Conservation (phyloP, 2,113 vertebrate genomes). For the Orientallactaga bullata region DNA sequence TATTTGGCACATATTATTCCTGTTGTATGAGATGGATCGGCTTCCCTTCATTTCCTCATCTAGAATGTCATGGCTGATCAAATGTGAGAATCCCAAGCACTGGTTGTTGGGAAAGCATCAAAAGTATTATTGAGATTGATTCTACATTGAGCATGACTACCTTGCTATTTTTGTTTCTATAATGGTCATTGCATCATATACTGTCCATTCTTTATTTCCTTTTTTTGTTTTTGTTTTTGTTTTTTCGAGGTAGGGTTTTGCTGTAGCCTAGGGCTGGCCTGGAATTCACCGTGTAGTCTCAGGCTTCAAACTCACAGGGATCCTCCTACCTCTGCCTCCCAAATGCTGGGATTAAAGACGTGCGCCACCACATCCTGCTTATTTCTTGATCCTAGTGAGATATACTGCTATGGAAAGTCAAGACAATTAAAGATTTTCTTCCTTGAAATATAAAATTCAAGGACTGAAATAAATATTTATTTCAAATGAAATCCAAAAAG, state of each 20-base stretch:
- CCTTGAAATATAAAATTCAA: not conserved
- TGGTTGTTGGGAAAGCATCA: not conserved
- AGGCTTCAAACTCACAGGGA: too few species aligned
- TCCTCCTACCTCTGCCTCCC: too few species aligned
- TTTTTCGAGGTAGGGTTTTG: too few species aligned
- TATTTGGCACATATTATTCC: not conserved
- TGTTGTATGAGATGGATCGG: not conserved
- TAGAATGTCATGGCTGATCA: not conserved
- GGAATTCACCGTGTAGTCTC: too few species aligned
- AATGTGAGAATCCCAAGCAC: not conserved
- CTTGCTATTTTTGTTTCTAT: not conserved
- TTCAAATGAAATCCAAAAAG: not conserved
- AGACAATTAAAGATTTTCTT: not conserved
- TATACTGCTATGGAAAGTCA: not conserved
- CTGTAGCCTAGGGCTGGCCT: too few species aligned
- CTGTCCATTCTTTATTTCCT: not conserved
- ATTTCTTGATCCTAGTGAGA: not conserved
- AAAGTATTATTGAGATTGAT: not conserved
- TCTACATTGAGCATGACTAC: too few species aligned
- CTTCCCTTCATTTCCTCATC: not conserved
- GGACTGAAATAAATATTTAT: not conserved
- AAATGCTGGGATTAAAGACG: too few species aligned
- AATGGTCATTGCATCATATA: not conserved
- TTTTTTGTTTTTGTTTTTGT: too few species aligned
- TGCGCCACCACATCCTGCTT: too few species aligned